phyloP scores from a whole-genome alignment of 2,797 vertebrate genomes.

The Rhyacichthys aspro region DNA sequence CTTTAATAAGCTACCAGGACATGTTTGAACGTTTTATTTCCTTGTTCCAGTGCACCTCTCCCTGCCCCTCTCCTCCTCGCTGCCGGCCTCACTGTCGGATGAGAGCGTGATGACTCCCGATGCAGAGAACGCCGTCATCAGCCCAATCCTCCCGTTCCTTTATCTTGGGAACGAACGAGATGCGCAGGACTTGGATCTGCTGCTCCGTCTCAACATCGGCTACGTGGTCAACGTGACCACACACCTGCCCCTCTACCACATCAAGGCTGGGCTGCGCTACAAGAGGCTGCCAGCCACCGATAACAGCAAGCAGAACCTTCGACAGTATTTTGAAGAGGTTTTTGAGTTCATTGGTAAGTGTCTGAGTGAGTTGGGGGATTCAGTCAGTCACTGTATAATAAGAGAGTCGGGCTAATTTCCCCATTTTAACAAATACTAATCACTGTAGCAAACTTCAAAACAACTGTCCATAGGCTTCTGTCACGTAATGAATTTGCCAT shows the following conservation, averaged over 20 bases:
- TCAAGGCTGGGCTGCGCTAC: conserved; percentile 82
- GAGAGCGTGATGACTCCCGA: conserved; percentile 84
- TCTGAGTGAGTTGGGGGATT: no score
- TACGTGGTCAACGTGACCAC: conserved; percentile 89
- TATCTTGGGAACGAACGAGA: conserved; percentile 87
- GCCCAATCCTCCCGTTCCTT: conserved; percentile 87
- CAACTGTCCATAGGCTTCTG: no score
- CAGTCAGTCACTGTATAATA: no score
- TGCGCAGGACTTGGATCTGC: conserved; percentile 84
- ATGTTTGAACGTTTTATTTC: neutral
- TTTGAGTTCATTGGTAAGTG: conserved; percentile 90
- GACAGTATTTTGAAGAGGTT: conserved; percentile 90
- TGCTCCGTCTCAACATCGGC: conserved; percentile 84
- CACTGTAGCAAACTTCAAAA: no score
- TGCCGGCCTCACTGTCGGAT: conserved; percentile 81
- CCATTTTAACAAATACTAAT: no score
- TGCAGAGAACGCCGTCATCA: conserved; percentile 86
- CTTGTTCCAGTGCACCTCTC: conserved; percentile 76
- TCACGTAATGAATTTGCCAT: no score
- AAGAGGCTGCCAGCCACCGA: conserved; percentile 88
- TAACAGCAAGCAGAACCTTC: conserved; percentile 89
- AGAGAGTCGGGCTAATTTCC: no score
- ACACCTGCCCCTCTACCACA: conserved; percentile 88
- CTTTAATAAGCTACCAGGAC: no score
- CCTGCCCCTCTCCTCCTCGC: conserved; percentile 81